phyloP scores from a whole-genome alignment of 2,888 invertebrate species.

The Cordilura impudica region DNA sequence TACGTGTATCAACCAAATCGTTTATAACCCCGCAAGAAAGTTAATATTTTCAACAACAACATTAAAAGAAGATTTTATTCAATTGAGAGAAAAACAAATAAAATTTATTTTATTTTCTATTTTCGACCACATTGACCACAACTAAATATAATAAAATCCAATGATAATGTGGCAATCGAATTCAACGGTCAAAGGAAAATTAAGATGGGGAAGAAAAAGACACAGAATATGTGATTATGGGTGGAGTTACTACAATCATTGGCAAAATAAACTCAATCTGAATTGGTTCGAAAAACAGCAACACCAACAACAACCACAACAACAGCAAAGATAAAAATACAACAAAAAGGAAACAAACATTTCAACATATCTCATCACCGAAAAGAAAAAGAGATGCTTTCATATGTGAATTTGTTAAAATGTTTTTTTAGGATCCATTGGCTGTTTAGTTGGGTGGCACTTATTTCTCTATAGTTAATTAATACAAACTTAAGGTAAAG shows the following conservation, averaged over 20 bases:
- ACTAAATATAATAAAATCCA: conserved; percentile 71
- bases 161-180: conserved; percentile 65
- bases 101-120: conserved; percentile 68
- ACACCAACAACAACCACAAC: conserved; percentile 5
- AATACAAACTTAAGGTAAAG: too few species aligned
- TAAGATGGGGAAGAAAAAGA: background rate
- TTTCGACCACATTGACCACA: conserved; percentile 69
- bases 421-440: conserved; percentile 4
- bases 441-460: background rate
- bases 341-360: conserved; percentile 17
- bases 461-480: too few species aligned
- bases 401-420: conserved; percentile 50
- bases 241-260: conserved; percentile 55
- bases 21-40: background rate
- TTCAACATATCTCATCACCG: conserved; percentile 17
- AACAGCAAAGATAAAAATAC: conserved; percentile 7
- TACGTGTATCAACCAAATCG: conserved; percentile 8
- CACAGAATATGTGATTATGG: conserved; percentile 32
- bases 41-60: conserved; percentile 61
- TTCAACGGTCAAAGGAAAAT: conserved; percentile 40
- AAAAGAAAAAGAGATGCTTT: conserved; percentile 37
- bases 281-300: conserved; percentile 31
- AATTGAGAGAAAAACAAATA: conserved; percentile 75
- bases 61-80: conserved; percentile 74
- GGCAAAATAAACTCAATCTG: conserved; percentile 44